phyloP scores from a whole-genome alignment of 2,888 invertebrate species.

The Macroteleia sp. region DNA sequence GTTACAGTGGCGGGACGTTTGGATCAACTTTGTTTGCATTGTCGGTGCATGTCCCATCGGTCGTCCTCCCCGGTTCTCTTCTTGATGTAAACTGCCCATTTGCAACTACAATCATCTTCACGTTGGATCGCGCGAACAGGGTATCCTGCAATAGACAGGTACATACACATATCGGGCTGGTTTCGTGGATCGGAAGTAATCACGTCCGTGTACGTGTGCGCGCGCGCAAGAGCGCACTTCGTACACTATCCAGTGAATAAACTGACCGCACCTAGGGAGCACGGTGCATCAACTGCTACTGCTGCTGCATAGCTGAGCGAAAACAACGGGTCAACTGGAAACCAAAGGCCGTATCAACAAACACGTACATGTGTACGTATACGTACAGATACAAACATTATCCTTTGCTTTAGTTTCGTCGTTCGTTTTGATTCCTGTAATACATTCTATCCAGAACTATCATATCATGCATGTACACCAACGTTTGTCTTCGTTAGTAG shows the following conservation, averaged over 20 bases:
- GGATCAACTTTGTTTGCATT: slow-evolving; percentile 83
- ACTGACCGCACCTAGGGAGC: slow-evolving; percentile 78
- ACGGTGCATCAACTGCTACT: slow-evolving; percentile 74
- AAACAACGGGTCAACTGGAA: slow-evolving; percentile 77
- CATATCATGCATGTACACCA: slow-evolving; percentile 3
- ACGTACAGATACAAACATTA: slow-evolving; percentile 39
- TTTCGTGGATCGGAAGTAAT: slow-evolving; percentile 56
- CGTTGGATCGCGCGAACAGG: slow-evolving; percentile 73
- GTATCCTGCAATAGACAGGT: slow-evolving; percentile 41
- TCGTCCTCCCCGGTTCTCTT: slow-evolving; percentile 69
- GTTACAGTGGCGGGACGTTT: slow-evolving; percentile 72
- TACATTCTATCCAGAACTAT: slow-evolving; percentile 21
- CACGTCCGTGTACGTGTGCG: slow-evolving; percentile 20
- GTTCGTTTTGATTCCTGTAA: slow-evolving; percentile 46
- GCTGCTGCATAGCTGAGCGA: slow-evolving; percentile 79
- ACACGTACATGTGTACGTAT: slow-evolving; percentile 57
- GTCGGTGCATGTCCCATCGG: slow-evolving; percentile 76
- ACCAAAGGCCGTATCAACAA: slow-evolving; percentile 77
- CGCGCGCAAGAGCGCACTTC: slow-evolving; percentile 32
- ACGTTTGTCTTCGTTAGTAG: not conserved
- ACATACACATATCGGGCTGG: slow-evolving; percentile 5
- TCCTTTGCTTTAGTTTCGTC: slow-evolving; percentile 31
- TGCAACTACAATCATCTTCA: slow-evolving; percentile 83
- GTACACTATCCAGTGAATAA: slow-evolving; percentile 75
- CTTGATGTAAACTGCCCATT: slow-evolving; percentile 83